phyloP scores from a whole-genome alignment of 2,113 vertebrate species.

The Hyaena hyaena region DNA sequence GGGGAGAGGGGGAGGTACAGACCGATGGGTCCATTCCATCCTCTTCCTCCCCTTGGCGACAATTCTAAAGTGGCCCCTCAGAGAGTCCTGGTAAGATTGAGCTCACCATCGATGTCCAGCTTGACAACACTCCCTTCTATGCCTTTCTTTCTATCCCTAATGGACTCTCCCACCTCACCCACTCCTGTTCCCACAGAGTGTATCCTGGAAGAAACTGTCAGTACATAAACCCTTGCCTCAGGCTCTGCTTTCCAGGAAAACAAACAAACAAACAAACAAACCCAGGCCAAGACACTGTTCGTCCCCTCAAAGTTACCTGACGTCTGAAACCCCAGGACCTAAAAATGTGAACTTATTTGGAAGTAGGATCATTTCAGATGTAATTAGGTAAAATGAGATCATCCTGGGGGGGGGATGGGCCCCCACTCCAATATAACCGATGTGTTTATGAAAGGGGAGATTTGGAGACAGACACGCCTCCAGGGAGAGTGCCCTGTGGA shows the following conservation, averaged over 20 bases:
- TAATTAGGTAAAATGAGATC: not conserved
- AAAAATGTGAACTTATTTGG: not conserved
- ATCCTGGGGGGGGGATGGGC: not conserved
- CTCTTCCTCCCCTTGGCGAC: not conserved
- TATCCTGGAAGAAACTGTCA: not conserved
- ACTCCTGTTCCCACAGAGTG: not conserved
- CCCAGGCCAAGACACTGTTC: not conserved
- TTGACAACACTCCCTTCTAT: not conserved
- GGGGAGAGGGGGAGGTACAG: not conserved
- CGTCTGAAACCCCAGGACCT: not conserved
- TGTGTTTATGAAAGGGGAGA: not conserved
- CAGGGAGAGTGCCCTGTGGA: not conserved
- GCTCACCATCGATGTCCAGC: not conserved
- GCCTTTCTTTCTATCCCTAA: not conserved
- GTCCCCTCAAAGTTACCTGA: not conserved
- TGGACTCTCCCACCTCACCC: not conserved
- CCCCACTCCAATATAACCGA: not conserved
- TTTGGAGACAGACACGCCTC: not conserved
- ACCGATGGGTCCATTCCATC: not conserved
- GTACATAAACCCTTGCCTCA: not conserved
- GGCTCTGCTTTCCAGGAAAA: not conserved
- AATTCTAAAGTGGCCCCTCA: not conserved
- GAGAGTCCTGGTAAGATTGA: not conserved
- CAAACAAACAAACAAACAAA: not conserved
- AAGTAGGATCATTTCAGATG: not conserved